Conservation (phyloP, 2,888 invertebrate genomes). For the Thymelicus lineola region DNA sequence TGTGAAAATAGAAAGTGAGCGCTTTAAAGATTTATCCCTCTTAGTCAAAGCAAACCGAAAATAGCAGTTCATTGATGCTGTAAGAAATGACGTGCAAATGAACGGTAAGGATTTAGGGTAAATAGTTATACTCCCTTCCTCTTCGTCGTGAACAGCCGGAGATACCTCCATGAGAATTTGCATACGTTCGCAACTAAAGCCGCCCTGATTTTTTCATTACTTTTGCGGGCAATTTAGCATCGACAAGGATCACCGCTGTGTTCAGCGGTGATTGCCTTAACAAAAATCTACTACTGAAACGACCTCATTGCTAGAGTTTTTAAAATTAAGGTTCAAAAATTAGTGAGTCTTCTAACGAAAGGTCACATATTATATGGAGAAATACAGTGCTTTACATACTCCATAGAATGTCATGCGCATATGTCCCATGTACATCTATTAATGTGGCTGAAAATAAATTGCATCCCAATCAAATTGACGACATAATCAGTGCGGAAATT, state of each 20-base stretch:
- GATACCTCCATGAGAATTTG: slow-evolving; percentile 39
- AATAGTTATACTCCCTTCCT: slow-evolving; percentile 25
- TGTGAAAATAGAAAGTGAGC: too few relatives aligned
- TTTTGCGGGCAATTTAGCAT: slow-evolving; percentile 48
- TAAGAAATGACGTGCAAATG: too few relatives aligned
- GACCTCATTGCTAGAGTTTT: too few relatives aligned
- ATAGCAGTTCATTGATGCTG: too few relatives aligned
- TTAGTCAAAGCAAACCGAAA: too few relatives aligned
- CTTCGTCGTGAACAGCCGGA: slow-evolving; percentile 34
- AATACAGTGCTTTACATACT: slow-evolving; percentile 38
- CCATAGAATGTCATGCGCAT: slow-evolving; percentile 48
- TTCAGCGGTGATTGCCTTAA: slow-evolving; percentile 42
- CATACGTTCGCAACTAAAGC: slow-evolving; percentile 39
- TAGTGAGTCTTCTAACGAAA: slow-evolving; percentile 37
- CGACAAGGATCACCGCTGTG: slow-evolving; percentile 48
- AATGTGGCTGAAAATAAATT: slow-evolving; percentile 45
- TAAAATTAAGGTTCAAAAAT: too few relatives aligned
- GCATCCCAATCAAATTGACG: slow-evolving; percentile 45
- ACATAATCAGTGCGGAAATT: slow-evolving; percentile 48
- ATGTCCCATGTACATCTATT: slow-evolving; percentile 45
- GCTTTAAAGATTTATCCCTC: too few relatives aligned
- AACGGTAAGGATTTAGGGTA: too few relatives aligned
- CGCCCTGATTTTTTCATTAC: slow-evolving; percentile 47
- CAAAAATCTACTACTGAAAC: slow-evolving; percentile 40
- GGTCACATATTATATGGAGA: slow-evolving; percentile 35